Percentiles rank a stretch among this genome's conserved stretches.
phyloP scores from a whole-genome alignment of 2,797 vertebrate genomes.

The Lacerta agilis region DNA sequence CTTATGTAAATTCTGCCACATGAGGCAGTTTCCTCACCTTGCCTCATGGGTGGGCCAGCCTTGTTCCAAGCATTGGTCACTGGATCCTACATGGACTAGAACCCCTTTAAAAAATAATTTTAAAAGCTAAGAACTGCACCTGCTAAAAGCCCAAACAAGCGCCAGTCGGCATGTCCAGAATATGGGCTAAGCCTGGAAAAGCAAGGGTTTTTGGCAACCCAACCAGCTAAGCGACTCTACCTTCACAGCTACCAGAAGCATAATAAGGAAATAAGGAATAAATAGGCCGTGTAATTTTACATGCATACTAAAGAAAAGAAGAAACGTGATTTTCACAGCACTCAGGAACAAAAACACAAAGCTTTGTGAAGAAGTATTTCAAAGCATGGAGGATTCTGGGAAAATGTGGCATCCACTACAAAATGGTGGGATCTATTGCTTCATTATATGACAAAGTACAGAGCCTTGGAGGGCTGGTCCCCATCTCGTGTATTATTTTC shows the following conservation, averaged over 20 bases:
- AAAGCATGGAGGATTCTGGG: neutral
- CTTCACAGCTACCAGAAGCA: neutral
- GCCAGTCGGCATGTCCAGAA: too few species aligned
- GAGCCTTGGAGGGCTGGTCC: neutral
- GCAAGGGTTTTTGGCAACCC: too few species aligned
- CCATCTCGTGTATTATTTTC: neutral
- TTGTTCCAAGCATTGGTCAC: too few species aligned
- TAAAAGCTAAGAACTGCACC: too few species aligned
- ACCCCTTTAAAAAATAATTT: too few species aligned
- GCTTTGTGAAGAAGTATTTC: neutral
- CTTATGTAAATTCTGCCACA: too few species aligned
- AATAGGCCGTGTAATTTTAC: neutral
- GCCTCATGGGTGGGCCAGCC: too few species aligned
- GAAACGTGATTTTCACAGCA: neutral
- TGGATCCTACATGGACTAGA: too few species aligned
- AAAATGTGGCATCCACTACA: neutral
- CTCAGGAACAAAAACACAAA: neutral
- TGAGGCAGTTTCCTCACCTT: too few species aligned
- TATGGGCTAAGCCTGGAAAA: too few species aligned
- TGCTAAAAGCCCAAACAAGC: too few species aligned
- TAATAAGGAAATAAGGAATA: neutral
- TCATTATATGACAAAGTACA: neutral
- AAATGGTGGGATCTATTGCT: neutral
- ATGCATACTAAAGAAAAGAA: too few species aligned
- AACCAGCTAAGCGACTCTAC: neutral